phyloP scores from a whole-genome alignment of 2,888 invertebrate genomes.

The Neoaliturus tenellus region DNA sequence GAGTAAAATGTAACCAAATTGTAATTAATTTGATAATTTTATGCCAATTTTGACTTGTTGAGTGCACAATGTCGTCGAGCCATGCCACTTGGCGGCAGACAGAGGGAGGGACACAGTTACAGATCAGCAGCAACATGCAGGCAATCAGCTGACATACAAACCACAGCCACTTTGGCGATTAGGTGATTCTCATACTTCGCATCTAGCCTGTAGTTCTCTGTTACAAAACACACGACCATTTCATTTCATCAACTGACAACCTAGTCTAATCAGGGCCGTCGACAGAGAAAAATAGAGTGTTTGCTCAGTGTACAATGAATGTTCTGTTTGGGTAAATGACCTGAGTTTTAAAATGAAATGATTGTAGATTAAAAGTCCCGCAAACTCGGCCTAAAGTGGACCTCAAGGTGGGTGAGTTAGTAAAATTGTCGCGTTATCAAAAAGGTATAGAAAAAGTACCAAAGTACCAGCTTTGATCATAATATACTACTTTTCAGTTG shows the following conservation, averaged over 20 bases:
- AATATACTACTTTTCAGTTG: too few relatives aligned
- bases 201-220: conserved; percentile 98
- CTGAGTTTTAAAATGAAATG: too few relatives aligned
- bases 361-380: too few relatives aligned
- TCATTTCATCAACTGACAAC: conserved; percentile 15
- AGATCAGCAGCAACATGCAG: conserved; percentile 56
- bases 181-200: conserved; percentile 98
- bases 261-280: neutral
- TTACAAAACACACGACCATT: conserved; percentile 36
- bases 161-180: conserved; percentile 97
- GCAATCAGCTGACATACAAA: conserved; percentile 75
- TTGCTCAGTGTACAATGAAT: too few relatives aligned
- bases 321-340: too few relatives aligned
- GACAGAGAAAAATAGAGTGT: neutral
- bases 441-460: too few relatives aligned
- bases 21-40: too few relatives aligned
- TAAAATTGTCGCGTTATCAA: too few relatives aligned
- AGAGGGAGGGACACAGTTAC: conserved; percentile 13
- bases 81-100: neutral
- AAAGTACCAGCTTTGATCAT: too few relatives aligned
- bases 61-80: neutral
- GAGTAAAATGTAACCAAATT: too few relatives aligned
- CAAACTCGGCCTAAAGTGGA: too few relatives aligned
- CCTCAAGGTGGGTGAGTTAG: too few relatives aligned
- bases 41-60: neutral